Base-by-base conservation (phyloP, 2,888 invertebrate genomes). In the Hypolimnas misippus region DNA sequence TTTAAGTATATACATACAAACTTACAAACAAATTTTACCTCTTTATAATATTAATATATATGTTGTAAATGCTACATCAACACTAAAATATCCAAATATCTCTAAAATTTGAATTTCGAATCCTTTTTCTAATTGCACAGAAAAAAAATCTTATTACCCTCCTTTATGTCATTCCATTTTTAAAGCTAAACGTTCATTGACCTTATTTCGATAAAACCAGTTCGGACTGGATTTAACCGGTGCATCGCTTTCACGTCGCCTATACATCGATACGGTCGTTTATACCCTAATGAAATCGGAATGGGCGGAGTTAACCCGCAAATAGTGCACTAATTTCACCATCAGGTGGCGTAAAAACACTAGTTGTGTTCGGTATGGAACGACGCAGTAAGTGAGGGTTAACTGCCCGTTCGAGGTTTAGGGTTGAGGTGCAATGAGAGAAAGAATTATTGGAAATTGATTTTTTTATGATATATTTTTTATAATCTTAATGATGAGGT, bases 261-360 rank as follows among this genome's bases (percentile, higher is more conserved):
- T 55, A 55, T 40, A 25, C 49, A 46, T 14, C 46, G 14, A 53
- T 66, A 66, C 57, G 38, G 51, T 54, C 59, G 69, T 70, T 70
- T 67, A 71, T 68, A 46, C 63, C 56, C 65, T 69, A 69, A 71
- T 69, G 67, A 68, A 68, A 63, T 61, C 51, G 55, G 59, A 61
- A 67, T 62, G 52, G 61, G 35, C 38, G 63, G 60, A 65, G 71
- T 74, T 75, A 73, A 75, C 72, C 76, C 70, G 57, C 73, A 77
- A 83, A 82, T 69, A 70, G 65, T 69, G 68, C 75, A 80, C 79
- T 85, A 79, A 82, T 83, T 76, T 75, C 72, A 72, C 73, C 68
- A 74, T 75, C 76, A 79, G 80, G 81, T 78, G 77, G 70, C 70
- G 75, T 78, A 83, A 87, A 83, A 86, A 83, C 77, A 74, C 69